These are phyloP conservation scores for Macrobrachium rosenbergii DNA, from an alignment of 1,140 invertebrate genomes.

Conservation along the genomic window DNA sequence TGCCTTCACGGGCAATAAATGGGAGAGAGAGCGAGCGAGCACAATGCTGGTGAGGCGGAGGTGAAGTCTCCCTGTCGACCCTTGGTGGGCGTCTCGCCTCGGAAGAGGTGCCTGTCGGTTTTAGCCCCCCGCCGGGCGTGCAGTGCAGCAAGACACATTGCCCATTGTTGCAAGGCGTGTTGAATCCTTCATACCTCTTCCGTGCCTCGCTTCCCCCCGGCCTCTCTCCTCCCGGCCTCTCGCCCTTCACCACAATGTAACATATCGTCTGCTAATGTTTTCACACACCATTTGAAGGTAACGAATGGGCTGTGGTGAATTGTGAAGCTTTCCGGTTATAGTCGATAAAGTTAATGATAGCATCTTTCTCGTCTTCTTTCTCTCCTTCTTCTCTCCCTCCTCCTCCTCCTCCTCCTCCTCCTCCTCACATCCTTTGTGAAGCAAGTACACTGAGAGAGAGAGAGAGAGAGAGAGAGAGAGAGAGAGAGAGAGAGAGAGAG, in stretches of 20 bases:
- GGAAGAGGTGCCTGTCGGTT: not conserved
- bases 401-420: not conserved
- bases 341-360: slow-evolving; percentile 15
- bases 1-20: too few species aligned
- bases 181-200: not conserved
- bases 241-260: slow-evolving; percentile 2
- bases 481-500: slow-evolving; percentile 22
- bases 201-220: not conserved
- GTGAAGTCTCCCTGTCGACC: not conserved
- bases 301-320: slow-evolving; percentile 29
- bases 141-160: slow-evolving; percentile 45
- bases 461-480: slow-evolving; percentile 25
- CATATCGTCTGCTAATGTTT: slow-evolving; percentile 35
- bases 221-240: not conserved
- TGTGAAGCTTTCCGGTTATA: not conserved
- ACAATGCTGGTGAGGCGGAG: not conserved
- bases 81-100: not conserved
- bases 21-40: too few species aligned
- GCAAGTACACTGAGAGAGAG: slow-evolving; percentile 8
- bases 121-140: not conserved
- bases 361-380: not conserved
- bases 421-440: not conserved
- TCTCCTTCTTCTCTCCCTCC: not conserved
- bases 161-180: slow-evolving; percentile 36
- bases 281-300: slow-evolving; percentile 10